phyloP scores from a whole-genome alignment of 2,113 vertebrate species.

The Donacobius atricapilla region DNA sequence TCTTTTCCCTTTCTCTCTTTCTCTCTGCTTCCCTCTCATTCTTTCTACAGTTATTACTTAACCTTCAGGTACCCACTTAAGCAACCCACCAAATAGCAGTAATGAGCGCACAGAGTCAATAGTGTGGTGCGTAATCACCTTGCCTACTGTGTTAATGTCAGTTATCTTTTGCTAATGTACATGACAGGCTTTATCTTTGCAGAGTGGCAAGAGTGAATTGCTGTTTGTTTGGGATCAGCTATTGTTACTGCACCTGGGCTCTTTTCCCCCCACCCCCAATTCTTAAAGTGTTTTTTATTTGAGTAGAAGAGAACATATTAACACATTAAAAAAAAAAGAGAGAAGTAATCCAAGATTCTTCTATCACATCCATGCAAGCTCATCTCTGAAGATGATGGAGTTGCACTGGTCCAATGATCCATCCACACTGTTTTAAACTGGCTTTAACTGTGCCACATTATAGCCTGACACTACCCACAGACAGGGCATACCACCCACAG shows the following conservation, averaged over 20 bases:
- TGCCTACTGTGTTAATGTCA: constrained; percentile 72
- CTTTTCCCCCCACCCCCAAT: accelerated
- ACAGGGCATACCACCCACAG: neutral
- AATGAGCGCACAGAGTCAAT: constrained; percentile 66
- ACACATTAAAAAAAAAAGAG: neutral
- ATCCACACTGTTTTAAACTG: neutral
- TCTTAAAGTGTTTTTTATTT: neutral
- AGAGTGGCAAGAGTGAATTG: constrained; percentile 39
- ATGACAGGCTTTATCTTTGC: constrained; percentile 67
- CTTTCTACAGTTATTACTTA: constrained; percentile 67
- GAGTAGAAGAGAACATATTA: neutral
- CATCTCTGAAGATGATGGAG: neutral
- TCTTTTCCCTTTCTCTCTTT: constrained; percentile 12
- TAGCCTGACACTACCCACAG: neutral
- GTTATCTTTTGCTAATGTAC: constrained; percentile 72
- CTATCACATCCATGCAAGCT: neutral
- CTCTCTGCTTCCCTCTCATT: constrained; percentile 35
- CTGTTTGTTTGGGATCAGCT: constrained; percentile 66
- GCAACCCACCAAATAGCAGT: constrained; percentile 72
- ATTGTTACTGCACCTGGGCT: constrained; percentile 60
- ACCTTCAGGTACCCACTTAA: constrained; percentile 73
- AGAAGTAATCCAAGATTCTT: neutral
- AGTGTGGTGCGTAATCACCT: constrained; percentile 68
- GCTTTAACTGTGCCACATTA: neutral
- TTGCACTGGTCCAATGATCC: neutral